Percentiles rank a stretch among this genome's conserved stretches.
Evolutionary conservation across 2,797 vertebrate species (phyloP).

Genomic region (Sandelia bainsii): DNA sequence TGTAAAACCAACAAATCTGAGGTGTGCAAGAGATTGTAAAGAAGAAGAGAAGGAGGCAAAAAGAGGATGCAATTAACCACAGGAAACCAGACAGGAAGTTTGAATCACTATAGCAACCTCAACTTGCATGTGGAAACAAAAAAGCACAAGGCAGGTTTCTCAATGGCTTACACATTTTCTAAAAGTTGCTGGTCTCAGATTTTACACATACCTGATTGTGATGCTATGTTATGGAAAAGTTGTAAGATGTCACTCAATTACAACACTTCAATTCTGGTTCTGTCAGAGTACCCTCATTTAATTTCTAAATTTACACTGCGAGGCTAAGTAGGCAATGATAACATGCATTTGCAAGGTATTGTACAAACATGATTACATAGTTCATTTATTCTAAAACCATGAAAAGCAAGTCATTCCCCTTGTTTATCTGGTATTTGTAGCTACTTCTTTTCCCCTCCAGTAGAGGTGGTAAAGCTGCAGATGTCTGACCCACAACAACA

Average conservation of each 20-base stretch:
- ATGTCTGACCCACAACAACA: background rate
- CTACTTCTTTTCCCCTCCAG: too few species aligned
- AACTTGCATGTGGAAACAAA: conserved; percentile 46
- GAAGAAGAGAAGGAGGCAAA: conserved; percentile 10
- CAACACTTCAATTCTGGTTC: background rate
- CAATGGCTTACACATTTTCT: conserved; percentile 56
- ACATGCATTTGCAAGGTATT: background rate
- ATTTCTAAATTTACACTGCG: background rate
- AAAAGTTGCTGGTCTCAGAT: background rate
- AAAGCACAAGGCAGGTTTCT: conserved; percentile 41
- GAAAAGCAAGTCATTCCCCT: too few species aligned
- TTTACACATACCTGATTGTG: background rate
- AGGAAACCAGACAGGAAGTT: conserved; percentile 71
- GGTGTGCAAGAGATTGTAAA: conserved; percentile 15
- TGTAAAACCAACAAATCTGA: conserved; percentile 27
- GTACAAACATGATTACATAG: background rate
- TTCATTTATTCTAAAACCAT: too few species aligned
- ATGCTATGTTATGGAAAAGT: background rate
- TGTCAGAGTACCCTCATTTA: background rate
- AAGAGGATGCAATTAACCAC: conserved; percentile 55
- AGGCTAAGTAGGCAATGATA: background rate
- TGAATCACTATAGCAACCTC: conserved; percentile 71
- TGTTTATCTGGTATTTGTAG: too few species aligned
- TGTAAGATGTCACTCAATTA: background rate
- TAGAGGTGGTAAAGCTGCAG: background rate